phyloP scores from a whole-genome alignment of 2,113 vertebrate species.

The Varanus komodoensis region DNA sequence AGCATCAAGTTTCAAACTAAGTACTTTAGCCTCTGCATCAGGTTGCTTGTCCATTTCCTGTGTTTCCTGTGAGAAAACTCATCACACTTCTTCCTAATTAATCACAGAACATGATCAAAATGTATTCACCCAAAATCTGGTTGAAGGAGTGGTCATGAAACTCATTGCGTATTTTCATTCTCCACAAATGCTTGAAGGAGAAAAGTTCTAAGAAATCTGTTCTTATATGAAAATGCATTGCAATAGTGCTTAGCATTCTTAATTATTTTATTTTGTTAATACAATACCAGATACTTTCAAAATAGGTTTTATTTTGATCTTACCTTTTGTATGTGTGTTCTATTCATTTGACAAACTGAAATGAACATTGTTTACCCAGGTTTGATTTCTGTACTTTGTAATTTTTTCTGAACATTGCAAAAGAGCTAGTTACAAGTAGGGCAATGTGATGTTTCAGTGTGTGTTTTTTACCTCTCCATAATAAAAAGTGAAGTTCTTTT shows the following conservation, averaged over 20 bases:
- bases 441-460: not conserved
- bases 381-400: not conserved
- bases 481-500: not conserved
- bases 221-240: not conserved
- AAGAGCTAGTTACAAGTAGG: constrained; percentile 5
- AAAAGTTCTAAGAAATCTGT: not conserved
- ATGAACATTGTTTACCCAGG: not conserved
- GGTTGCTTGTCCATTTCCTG: not conserved
- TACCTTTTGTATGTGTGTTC: not conserved
- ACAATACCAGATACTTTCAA: not conserved
- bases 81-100: not conserved
- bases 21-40: not conserved
- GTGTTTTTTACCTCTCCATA: not conserved
- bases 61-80: not conserved
- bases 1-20: not conserved
- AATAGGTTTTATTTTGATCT: not conserved
- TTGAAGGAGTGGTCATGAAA: not conserved
- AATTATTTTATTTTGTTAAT: not conserved
- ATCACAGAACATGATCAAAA: not conserved
- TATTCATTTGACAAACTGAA: not conserved
- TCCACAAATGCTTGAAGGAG: not conserved
- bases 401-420: not conserved
- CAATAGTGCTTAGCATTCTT: not conserved
- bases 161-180: not conserved
- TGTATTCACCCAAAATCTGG: not conserved